These are phyloP conservation scores for Scaptomyza tumidula DNA, from an alignment of 2,888 invertebrate genomes.

Conservation along the genomic window DNA sequence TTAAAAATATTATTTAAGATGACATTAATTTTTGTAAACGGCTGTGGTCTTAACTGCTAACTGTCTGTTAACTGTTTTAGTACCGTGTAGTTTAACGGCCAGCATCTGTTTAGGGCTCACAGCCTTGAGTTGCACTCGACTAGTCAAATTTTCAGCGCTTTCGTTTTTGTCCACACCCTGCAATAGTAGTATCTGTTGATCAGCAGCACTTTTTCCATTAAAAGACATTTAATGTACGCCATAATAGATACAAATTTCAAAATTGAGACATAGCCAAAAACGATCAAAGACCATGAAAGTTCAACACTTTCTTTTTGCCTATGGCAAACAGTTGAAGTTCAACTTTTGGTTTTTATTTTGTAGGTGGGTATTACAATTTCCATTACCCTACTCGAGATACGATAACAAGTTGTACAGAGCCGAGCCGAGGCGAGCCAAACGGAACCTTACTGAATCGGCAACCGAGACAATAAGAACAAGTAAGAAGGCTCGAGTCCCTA, in stretches of 20 bases:
- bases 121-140: conserved; percentile 1
- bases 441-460: neutral
- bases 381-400: conserved; percentile 50
- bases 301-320: conserved; percentile 69
- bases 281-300: conserved; percentile 48
- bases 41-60: conserved; percentile 29
- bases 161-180: conserved; percentile 54
- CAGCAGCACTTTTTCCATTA: conserved; percentile 61
- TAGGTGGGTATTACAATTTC: conserved; percentile 53
- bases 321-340: conserved; percentile 53
- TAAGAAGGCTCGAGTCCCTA: too few relatives aligned
- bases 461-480: too few relatives aligned
- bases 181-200: conserved; percentile 57
- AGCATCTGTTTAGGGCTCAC: conserved; percentile 31
- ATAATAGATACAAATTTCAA: conserved; percentile 66
- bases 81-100: conserved; percentile 7
- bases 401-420: conserved; percentile 16
- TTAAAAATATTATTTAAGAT: conserved; percentile 49
- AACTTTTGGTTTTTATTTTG: conserved; percentile 33
- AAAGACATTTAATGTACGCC: conserved; percentile 70
- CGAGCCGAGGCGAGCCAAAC: conserved; percentile 6
- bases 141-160: conserved; percentile 61
- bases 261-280: conserved; percentile 58
- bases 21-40: conserved; percentile 48
- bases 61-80: conserved; percentile 53